These are phyloP conservation scores for Phytoseiulus persimilis DNA, from an alignment of 2,888 invertebrate genomes.

Conservation along the genomic window DNA sequence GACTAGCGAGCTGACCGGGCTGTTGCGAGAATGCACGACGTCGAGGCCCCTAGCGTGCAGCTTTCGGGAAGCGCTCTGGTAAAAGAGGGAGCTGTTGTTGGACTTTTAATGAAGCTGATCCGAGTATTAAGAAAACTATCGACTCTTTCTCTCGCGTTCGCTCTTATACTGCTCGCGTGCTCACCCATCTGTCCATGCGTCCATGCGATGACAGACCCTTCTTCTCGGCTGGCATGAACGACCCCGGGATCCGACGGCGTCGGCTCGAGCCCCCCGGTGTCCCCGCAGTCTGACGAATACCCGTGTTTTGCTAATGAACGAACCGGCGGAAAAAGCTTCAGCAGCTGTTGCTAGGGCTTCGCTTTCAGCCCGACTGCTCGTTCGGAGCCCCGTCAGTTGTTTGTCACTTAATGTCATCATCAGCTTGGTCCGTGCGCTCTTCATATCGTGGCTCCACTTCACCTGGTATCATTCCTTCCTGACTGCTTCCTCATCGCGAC, in stretches of 20 bases:
- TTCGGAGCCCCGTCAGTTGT: not conserved
- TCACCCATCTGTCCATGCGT: not conserved
- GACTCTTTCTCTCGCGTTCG: not conserved
- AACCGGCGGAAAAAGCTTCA: not conserved
- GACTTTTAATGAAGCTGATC: slow-evolving; percentile 5
- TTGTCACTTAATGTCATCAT: not conserved
- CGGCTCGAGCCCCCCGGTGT: not conserved
- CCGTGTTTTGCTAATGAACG: not conserved
- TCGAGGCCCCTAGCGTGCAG: not conserved
- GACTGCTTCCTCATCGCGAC: too few relatives aligned
- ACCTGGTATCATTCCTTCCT: too few relatives aligned
- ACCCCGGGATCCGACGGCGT: not conserved
- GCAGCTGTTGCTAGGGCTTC: not conserved
- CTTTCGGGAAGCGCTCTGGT: not conserved
- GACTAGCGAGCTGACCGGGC: not conserved
- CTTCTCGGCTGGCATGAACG: not conserved
- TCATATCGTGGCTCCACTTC: too few relatives aligned
- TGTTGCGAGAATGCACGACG: not conserved
- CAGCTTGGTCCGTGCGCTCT: not conserved
- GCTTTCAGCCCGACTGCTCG: not conserved
- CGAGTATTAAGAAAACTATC: not conserved
- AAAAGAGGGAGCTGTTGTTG: not conserved
- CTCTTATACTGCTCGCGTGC: not conserved
- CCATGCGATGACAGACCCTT: not conserved
- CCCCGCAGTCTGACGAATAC: not conserved